phyloP scores from a whole-genome alignment of 2,797 vertebrate species.

The Agapornis canus region DNA sequence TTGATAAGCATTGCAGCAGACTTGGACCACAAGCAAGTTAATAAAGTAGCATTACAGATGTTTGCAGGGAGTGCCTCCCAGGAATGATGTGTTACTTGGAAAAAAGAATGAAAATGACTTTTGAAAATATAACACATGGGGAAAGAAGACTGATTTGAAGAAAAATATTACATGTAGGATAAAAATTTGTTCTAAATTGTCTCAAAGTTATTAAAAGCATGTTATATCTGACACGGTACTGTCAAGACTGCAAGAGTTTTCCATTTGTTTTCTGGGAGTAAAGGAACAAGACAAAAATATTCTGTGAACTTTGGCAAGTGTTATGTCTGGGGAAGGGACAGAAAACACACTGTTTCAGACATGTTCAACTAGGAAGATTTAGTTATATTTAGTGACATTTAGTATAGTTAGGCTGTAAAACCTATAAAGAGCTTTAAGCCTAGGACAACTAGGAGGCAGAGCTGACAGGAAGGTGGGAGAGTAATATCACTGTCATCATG shows the following conservation, averaged over 20 bases:
- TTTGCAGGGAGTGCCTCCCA: neutral
- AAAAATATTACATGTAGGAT: neutral
- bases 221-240: neutral
- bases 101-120: neutral
- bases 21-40: neutral
- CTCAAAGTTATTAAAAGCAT: neutral
- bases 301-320: neutral
- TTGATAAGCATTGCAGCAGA: neutral
- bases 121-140: neutral
- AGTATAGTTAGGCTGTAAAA: neutral
- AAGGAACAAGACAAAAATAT: neutral
- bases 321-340: neutral
- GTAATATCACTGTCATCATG: too few species aligned
- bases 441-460: neutral
- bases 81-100: neutral
- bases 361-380: neutral
- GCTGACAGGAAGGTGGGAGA: too few species aligned
- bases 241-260: neutral
- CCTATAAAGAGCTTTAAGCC: neutral
- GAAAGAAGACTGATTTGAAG: neutral
- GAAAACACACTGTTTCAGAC: accelerated
- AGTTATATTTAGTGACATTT: neutral
- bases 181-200: neutral
- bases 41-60: neutral
- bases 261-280: neutral